Conservation (phyloP, 2,797 vertebrate species). For the Paramormyrops hopkinsi region DNA sequence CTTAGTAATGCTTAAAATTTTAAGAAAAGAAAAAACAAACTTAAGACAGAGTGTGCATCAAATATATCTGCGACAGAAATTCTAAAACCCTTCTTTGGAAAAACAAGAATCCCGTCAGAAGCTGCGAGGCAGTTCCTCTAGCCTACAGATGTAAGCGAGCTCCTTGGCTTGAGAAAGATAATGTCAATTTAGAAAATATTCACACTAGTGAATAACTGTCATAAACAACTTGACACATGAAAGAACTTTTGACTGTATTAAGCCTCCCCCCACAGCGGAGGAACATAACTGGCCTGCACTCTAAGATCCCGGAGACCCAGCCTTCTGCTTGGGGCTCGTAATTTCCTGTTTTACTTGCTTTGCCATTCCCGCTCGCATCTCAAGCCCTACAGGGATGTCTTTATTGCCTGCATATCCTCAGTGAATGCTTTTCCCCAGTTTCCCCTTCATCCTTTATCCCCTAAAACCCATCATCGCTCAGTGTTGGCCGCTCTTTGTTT, state of each 20-base stretch:
- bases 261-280: not conserved
- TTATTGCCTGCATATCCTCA: constrained; percentile 34
- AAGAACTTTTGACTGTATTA: not conserved
- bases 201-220: constrained; percentile 1
- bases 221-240: not conserved
- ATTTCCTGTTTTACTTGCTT: constrained; percentile 39
- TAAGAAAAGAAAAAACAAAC: not conserved
- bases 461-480: not conserved
- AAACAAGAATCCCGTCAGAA: not conserved
- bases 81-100: not conserved
- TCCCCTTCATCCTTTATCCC: constrained; percentile 3
- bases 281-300: constrained; percentile 1
- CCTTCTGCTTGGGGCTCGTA: constrained; percentile 25
- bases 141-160: not conserved
- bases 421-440: constrained; percentile 3
- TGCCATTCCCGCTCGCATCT: constrained; percentile 27
- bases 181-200: not conserved
- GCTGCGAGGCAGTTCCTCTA: not conserved
- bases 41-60: not conserved
- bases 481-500: not conserved
- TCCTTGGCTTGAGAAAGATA: not conserved
- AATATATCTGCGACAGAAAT: not conserved
- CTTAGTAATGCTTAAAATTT: not conserved
- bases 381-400: constrained; percentile 14
- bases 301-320: not conserved